phyloP scores from a whole-genome alignment of 2,113 vertebrate species.

The Nycticorax nycticorax region DNA sequence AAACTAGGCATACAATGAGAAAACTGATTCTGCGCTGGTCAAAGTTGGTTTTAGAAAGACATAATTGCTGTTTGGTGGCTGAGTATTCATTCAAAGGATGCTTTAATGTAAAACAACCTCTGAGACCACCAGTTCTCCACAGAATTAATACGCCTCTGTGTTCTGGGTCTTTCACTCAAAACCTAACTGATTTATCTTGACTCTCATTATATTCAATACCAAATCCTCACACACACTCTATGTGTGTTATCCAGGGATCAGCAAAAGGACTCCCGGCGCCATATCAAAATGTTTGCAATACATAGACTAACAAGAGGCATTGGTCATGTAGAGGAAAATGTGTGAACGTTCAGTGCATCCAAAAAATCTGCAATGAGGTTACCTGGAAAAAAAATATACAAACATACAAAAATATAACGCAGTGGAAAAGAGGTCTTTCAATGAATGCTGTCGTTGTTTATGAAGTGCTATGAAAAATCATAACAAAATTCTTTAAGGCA shows the following conservation, averaged over 20 bases:
- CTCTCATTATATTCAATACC: neutral
- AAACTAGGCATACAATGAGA: neutral
- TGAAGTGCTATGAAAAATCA: neutral
- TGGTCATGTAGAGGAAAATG: neutral
- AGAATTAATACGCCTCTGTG: rapidly evolving
- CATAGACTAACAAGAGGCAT: neutral
- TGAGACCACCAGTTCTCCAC: neutral
- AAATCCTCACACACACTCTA: neutral
- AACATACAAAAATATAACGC: neutral
- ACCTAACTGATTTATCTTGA: neutral
- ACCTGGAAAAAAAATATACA: neutral
- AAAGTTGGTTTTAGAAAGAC: neutral
- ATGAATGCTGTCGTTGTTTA: neutral
- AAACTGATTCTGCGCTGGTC: neutral
- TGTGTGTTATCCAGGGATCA: neutral
- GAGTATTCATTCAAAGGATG: neutral
- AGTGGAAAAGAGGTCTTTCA: neutral
- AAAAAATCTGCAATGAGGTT: neutral
- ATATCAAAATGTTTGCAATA: neutral
- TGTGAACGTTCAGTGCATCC: neutral
- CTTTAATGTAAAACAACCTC: neutral
- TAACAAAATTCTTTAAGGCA: neutral
- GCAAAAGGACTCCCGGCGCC: neutral
- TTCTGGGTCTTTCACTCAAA: neutral
- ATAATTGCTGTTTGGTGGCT: neutral